Evolutionary conservation across 2,888 invertebrate genomes (phyloP).

Genomic region (Isotomurus palustris): DNA sequence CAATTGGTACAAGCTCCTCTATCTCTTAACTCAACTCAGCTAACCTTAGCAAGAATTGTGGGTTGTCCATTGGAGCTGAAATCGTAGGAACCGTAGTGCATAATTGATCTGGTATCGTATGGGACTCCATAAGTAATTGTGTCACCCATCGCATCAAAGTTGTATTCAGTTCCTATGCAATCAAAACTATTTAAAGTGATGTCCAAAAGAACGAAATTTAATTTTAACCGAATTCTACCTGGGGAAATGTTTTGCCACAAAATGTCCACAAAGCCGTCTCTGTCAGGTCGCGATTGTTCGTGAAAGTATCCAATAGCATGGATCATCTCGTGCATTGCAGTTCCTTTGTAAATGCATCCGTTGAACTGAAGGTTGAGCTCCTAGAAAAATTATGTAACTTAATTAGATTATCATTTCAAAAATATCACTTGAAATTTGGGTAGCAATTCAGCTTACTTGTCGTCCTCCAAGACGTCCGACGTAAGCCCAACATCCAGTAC

Average conservation of each 20-base stretch:
- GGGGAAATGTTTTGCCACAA: slow-evolving; percentile 23
- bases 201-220: not conserved
- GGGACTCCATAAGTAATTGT: slow-evolving; percentile 14
- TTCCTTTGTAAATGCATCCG: slow-evolving; percentile 16
- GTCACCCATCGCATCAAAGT: slow-evolving; percentile 1
- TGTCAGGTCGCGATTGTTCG: slow-evolving; percentile 29
- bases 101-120: slow-evolving; percentile 25
- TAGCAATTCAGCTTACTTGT: slow-evolving; percentile 12
- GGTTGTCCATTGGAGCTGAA: slow-evolving; percentile 27
- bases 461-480: slow-evolving; percentile 26
- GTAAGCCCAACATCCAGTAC: slow-evolving; percentile 28
- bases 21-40: not conserved
- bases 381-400: not conserved
- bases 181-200: not conserved
- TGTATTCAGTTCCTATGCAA: not conserved
- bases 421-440: too few relatives aligned
- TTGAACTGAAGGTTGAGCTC: slow-evolving; percentile 3
- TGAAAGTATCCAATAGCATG: slow-evolving; percentile 23
- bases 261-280: slow-evolving; percentile 30
- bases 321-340: slow-evolving; percentile 13
- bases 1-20: not conserved
- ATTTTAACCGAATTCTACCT: slow-evolving; percentile 7
- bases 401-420: too few relatives aligned
- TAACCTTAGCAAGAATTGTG: slow-evolving; percentile 27
- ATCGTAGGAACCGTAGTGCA: slow-evolving; percentile 25